Evolutionary conservation across 2,888 invertebrate genomes (phyloP).

Genomic region (Prenolepis imparis): DNA sequence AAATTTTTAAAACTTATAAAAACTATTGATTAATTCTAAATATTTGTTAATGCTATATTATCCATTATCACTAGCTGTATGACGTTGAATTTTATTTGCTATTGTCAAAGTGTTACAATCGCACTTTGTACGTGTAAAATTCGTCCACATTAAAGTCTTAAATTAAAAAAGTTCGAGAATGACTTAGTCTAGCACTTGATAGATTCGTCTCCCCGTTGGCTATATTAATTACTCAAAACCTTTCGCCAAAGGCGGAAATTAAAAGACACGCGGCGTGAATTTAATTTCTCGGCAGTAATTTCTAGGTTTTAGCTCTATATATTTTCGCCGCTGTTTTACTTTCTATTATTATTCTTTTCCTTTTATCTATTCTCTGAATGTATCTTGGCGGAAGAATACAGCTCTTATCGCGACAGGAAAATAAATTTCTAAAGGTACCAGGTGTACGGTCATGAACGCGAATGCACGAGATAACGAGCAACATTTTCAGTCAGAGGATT

Average conservation of each 20-base stretch:
- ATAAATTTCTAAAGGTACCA: constrained; percentile 56
- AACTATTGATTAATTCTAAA: neutral
- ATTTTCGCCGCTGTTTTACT: neutral
- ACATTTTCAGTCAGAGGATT: constrained; percentile 44
- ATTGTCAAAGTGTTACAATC: constrained; percentile 4
- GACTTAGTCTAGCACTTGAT: neutral
- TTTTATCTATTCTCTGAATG: constrained; percentile 40
- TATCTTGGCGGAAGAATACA: constrained; percentile 17
- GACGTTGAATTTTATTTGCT: neutral
- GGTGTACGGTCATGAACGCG: constrained; percentile 47
- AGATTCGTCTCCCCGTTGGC: neutral
- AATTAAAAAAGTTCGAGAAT: constrained; percentile 21
- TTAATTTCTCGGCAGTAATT: constrained; percentile 7
- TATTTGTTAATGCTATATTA: neutral
- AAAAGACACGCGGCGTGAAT: neutral
- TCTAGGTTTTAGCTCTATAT: constrained; percentile 2
- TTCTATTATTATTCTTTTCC: constrained; percentile 8
- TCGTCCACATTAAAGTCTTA: neutral
- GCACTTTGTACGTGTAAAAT: neutral
- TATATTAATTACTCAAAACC: constrained; percentile 26
- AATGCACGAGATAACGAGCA: constrained; percentile 73
- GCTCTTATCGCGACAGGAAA: constrained; percentile 25
- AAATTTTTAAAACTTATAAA: neutral
- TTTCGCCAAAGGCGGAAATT: constrained; percentile 10
- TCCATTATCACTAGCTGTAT: neutral